These are phyloP conservation scores for Oscheius sp. DNA, from an alignment of 1,140 invertebrate genomes.

Conservation along the genomic window DNA sequence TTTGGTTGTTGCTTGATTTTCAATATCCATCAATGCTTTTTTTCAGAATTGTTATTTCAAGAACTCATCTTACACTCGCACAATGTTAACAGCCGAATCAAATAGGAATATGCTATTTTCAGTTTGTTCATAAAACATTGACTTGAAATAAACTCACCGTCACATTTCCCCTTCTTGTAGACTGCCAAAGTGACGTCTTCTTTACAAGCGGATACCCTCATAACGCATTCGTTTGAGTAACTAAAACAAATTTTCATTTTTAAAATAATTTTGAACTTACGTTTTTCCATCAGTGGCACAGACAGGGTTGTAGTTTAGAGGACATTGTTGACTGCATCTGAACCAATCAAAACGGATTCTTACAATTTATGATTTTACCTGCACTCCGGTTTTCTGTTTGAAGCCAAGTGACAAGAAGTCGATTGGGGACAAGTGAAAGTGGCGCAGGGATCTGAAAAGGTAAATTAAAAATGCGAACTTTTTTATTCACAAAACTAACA, in stretches of 20 bases:
- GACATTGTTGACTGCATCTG: slow-evolving; percentile 74
- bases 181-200: slow-evolving; percentile 72
- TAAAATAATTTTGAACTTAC: slow-evolving; percentile 29
- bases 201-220: slow-evolving; percentile 74
- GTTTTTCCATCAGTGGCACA: slow-evolving; percentile 71
- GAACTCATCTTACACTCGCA: no score
- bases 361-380: slow-evolving; percentile 37
- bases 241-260: slow-evolving; percentile 66
- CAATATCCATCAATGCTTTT: no score
- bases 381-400: slow-evolving; percentile 74
- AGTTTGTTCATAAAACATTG: no score
- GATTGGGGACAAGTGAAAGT: slow-evolving; percentile 73
- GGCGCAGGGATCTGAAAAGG: slow-evolving; percentile 75
- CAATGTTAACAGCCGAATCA: no score
- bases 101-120: no score
- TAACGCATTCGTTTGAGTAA: slow-evolving; percentile 79
- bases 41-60: no score
- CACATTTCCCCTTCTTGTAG: slow-evolving; percentile 77
- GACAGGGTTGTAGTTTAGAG: slow-evolving; percentile 76
- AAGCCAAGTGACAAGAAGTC: slow-evolving; percentile 79
- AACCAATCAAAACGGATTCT: neutral
- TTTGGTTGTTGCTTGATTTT: no score
- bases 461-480: no score
- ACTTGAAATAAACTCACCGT: slow-evolving; percentile 61
- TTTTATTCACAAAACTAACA: no score